Conservation (phyloP, 2,797 vertebrate genomes). For the Alectoris magna region DNA sequence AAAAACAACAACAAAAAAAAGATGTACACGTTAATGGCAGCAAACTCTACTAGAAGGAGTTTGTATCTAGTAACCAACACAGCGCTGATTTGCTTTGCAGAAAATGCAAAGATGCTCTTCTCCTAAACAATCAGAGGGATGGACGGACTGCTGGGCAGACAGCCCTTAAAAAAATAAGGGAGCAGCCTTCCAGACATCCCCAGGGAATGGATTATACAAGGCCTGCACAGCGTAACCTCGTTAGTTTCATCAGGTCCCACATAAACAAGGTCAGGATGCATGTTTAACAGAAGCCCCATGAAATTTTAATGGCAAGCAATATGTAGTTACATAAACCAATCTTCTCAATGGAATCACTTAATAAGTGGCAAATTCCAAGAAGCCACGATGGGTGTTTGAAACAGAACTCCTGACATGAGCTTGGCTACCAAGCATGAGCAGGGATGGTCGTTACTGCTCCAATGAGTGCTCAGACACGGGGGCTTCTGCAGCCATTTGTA, state of each 20-base stretch:
- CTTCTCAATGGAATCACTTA: conserved; percentile 28
- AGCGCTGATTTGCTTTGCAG: neutral
- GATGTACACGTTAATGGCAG: neutral
- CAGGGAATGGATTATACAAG: conserved; percentile 36
- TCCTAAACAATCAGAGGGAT: neutral
- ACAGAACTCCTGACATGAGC: neutral
- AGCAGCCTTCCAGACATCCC: neutral
- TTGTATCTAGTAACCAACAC: neutral
- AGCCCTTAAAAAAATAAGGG: neutral
- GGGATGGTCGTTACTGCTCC: neutral
- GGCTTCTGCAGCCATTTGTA: too few species aligned
- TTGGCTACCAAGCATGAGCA: neutral
- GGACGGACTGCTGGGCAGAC: neutral
- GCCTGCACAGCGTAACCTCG: conserved; percentile 27
- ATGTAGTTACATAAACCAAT: conserved; percentile 25
- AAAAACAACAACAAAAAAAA: neutral
- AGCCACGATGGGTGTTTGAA: neutral
- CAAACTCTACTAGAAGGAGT: neutral
- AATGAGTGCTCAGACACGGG: neutral
- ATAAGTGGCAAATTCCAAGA: neutral
- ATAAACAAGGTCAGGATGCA: conserved; percentile 30
- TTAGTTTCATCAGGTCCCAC: conserved; percentile 29
- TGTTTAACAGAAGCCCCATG: conserved; percentile 45
- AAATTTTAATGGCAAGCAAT: conserved; percentile 51
- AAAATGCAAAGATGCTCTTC: neutral